phyloP scores from a whole-genome alignment of 1,140 invertebrate genomes.

The Periplaneta americana region DNA sequence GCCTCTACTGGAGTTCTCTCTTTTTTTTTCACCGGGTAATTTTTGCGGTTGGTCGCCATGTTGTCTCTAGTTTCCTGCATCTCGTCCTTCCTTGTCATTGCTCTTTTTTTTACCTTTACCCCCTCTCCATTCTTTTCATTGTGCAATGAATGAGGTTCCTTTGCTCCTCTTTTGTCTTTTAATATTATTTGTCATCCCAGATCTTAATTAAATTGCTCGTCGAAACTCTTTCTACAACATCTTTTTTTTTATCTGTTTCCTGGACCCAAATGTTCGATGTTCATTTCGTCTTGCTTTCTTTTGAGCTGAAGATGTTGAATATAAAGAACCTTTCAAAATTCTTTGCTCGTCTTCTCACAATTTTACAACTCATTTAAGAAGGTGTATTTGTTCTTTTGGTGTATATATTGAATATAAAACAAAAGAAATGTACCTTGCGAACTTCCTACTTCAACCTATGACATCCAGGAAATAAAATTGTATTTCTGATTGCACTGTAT shows the following conservation, averaged over 20 bases:
- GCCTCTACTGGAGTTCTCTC: neutral
- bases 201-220: neutral
- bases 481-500: too few relatives aligned
- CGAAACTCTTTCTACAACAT: neutral
- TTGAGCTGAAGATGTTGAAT: neutral
- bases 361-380: neutral
- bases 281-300: neutral
- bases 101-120: neutral
- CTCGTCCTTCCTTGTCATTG: neutral
- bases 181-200: neutral
- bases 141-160: neutral
- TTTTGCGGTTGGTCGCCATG: neutral
- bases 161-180: neutral
- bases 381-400: neutral
- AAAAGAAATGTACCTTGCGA: too few relatives aligned
- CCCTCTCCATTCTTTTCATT: neutral
- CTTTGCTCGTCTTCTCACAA: neutral
- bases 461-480: too few relatives aligned
- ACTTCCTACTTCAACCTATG: too few relatives aligned
- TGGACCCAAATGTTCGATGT: neutral
- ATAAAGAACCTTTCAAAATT: neutral
- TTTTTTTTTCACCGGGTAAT: neutral
- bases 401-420: too few relatives aligned
- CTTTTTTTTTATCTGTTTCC: neutral
- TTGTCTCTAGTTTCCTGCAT: neutral